Base-by-base conservation (phyloP, 2,888 invertebrate genomes). In the Pegoplata infirma region DNA sequence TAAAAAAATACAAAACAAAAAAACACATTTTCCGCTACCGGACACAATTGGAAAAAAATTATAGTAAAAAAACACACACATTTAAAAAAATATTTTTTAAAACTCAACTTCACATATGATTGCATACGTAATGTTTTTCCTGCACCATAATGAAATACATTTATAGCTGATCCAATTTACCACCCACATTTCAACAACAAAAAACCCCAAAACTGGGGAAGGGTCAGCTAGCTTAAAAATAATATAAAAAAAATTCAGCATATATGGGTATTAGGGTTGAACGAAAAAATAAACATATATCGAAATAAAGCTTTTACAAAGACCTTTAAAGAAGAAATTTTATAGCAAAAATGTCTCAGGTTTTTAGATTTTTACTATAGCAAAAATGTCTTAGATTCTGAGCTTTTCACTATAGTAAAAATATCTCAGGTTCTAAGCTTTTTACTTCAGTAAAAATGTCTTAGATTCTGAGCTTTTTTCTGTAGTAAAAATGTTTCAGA, bases 11-110 rank as follows among this genome's bases (percentile, higher is more conserved):
- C 49, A 51, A 21, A 49, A 40, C 16, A 64, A 40, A 46, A 32
- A 59, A 59, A 66, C 59, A n/a, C 17, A 66, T 75, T 75, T 75
- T 79, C 75, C 79, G 79, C 75, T 79, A 79, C 79, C 79, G 79
- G 79, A 79, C 75, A 76, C 28, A 49, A 61, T 17, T 55, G 23
- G n/a, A 32, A 21, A 40, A 61, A 58, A 44, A 32, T 17, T 23
- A 66, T 32, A 49, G 56, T 32, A 44, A 40, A 67, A 46, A 49
- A 2, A 36, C 5, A 40, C 32, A 71, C 61, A 14, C 32, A 7
- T 51, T 16, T 56, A 51, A 66, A 61, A 36, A 46, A 51, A 51
- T 64, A 71, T 10, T 47, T 56, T 28, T 58, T 67, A 63, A 40
- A 40, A 49, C 63, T 53, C 64, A 59, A 56, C 75, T 75, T 75